phyloP scores from a whole-genome alignment of 2,113 vertebrate genomes.

The Peromyscus leucopus region DNA sequence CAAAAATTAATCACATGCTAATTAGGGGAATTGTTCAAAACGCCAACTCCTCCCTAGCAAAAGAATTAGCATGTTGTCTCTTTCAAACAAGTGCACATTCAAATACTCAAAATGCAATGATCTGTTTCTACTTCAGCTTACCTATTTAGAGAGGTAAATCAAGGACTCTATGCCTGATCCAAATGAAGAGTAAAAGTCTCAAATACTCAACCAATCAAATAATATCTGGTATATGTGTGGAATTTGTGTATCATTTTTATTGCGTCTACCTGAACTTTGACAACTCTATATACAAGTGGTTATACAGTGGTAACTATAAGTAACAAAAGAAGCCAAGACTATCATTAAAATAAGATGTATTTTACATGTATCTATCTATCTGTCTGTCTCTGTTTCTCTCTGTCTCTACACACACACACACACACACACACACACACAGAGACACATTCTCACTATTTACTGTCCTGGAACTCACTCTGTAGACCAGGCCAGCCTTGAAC shows the following conservation, averaged over 20 bases:
- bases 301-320: slow-evolving; percentile 21
- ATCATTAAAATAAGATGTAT: slow-evolving; percentile 31
- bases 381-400: background rate
- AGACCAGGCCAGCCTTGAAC: background rate
- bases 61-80: slow-evolving; percentile 15
- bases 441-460: background rate
- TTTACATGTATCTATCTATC: background rate
- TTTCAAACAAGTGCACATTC: slow-evolving; percentile 58
- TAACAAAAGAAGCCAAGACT: slow-evolving; percentile 58
- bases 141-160: slow-evolving; percentile 22
- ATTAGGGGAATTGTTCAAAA: slow-evolving; percentile 40
- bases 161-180: background rate
- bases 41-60: background rate
- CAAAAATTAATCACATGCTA: background rate
- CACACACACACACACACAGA: too few relatives aligned
- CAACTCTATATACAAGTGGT: background rate
- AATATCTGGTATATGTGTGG: background rate
- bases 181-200: slow-evolving; percentile 25
- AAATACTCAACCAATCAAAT: slow-evolving; percentile 46
- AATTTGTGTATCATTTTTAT: slow-evolving; percentile 28
- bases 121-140: slow-evolving; percentile 25
- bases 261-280: background rate
- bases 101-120: slow-evolving; percentile 15
- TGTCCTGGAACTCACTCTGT: background rate
- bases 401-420: too few relatives aligned